Evolutionary conservation across 2,888 invertebrate species (phyloP).

Genomic region (Chrysopilus asiliformis): DNA sequence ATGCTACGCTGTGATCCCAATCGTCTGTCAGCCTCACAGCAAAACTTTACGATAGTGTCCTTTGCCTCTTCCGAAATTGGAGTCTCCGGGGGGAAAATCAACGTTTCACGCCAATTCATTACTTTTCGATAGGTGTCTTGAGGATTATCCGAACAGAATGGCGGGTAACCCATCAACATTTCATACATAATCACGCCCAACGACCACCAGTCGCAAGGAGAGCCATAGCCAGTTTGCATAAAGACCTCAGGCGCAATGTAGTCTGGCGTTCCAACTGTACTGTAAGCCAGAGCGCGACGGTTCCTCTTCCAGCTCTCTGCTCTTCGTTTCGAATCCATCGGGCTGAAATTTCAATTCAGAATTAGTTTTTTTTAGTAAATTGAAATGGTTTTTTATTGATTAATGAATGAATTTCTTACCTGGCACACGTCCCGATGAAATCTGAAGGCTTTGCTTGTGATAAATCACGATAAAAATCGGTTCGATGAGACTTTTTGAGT

Average conservation of each 20-base stretch:
- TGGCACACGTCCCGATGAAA: constrained; percentile 48
- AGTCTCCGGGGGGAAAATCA: constrained; percentile 97
- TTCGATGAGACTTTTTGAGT: constrained; percentile 95
- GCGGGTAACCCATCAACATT: constrained; percentile 99
- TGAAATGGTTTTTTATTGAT: background rate
- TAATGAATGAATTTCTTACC: background rate
- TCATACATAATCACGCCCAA: constrained; percentile 99
- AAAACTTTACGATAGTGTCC: constrained; percentile 90
- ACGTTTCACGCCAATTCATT: constrained; percentile 98
- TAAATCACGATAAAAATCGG: constrained; percentile 96
- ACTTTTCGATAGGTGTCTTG: constrained; percentile 57
- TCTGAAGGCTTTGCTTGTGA: constrained; percentile 94
- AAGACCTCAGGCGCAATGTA: constrained; percentile 99
- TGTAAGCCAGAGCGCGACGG: constrained; percentile 85
- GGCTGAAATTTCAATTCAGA: constrained; percentile 35
- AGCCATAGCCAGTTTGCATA: constrained; percentile 93
- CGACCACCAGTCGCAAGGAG: constrained; percentile 99
- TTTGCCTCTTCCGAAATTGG: constrained; percentile 97
- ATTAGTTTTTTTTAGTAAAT: constrained; percentile 5
- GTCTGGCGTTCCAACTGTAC: constrained; percentile 95
- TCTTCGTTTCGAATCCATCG: constrained; percentile 94
- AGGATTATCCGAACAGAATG: constrained; percentile 90
- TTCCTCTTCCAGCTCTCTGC: constrained; percentile 99
- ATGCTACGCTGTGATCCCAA: constrained; percentile 80
- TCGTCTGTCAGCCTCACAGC: constrained; percentile 91